Conservation (phyloP, 2,113 vertebrate genomes). For the Pachycephala philippinensis region DNA sequence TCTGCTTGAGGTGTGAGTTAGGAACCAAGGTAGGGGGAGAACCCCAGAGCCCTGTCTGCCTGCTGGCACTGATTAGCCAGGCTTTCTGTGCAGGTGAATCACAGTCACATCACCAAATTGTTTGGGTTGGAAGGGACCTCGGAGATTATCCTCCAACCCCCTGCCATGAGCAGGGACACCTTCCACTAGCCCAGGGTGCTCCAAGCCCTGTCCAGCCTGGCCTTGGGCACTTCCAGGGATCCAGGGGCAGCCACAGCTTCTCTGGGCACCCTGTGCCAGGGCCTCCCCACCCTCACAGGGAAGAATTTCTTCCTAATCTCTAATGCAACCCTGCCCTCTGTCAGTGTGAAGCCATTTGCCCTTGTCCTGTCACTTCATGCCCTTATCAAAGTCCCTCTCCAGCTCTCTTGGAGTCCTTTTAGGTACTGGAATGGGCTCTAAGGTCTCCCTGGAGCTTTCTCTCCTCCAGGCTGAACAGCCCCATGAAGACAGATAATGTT, state of each 20-base stretch:
- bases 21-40: background rate
- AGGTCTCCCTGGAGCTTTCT: background rate
- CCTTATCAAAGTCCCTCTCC: background rate
- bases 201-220: fast-evolving
- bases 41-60: background rate
- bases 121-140: background rate
- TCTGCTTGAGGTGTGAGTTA: background rate
- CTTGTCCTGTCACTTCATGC: background rate
- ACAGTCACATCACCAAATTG: background rate
- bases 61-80: background rate
- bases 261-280: background rate
- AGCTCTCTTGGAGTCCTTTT: background rate
- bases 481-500: background rate
- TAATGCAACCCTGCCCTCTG: background rate
- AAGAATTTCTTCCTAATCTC: background rate
- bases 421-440: background rate
- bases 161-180: background rate
- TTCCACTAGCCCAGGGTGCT: fast-evolving
- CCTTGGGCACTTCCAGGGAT: background rate
- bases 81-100: background rate
- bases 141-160: background rate
- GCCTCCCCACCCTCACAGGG: background rate
- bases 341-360: background rate
- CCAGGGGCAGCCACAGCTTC: background rate
- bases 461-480: background rate